Evolutionary conservation across 1,140 invertebrate species (phyloP), one percentile per base, ranked within the genome.

Genomic region (Grapholita molesta): DNA sequence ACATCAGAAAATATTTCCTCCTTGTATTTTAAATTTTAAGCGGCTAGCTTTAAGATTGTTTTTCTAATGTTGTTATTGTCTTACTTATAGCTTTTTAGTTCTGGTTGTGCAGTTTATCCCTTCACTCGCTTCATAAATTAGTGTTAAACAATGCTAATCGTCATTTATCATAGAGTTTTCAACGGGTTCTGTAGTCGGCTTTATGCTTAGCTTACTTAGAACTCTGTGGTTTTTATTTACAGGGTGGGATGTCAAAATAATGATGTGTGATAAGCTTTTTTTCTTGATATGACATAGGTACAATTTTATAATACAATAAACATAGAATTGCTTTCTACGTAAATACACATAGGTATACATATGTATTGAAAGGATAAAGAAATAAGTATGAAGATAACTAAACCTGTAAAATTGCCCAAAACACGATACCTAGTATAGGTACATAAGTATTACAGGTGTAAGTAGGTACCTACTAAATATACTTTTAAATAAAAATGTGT

Each of bases 81-180:
- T 48, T 21, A 15, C 42, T 48, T 48, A 48, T 8, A 21, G 18
- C 42, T 8, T 1, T 48, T 21, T 48, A 8, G 18, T 48, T 48
- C 18, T 21, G 42, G 42, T 48, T 48, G 8, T 8, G 42, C 42
- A 21, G 42, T 12, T 61, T 61, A 61, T 61, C 25, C 55, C 55
- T 61, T 25, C 55, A 28, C 55, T 28, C 15, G n/a, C 1, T 28
- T 55, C 53, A 61, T 61, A 61, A n/a, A 61, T 61, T 15, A 61
- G 24, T 61, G 55, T 18, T 61, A 61, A 61, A 32, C 55, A 61
- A 61, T 28, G 25, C 12, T 61, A 61, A 61, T 32, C 55, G 25
- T 30, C 15, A 61, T 61, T 61, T 28, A 32, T 61, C 55, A 61
- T 61, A 28, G n/a, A 61, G 15, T 12, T 28, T 28, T 61, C 55